Evolutionary conservation across 1,140 invertebrate species (phyloP).

Genomic region (Latrodectus geometricus): DNA sequence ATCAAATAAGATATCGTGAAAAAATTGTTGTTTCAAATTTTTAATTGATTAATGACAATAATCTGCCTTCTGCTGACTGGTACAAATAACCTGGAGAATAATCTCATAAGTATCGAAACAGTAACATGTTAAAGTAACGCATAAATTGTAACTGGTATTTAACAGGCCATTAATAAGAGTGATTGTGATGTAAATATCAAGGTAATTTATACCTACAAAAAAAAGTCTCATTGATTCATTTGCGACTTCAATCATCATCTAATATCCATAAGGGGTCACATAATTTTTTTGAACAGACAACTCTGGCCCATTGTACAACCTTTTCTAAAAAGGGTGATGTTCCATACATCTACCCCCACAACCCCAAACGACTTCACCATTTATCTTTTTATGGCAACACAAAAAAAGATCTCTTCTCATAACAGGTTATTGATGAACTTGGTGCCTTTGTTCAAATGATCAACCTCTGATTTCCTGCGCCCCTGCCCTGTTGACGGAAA

Average conservation of each 20-base stretch:
- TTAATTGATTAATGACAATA: no score
- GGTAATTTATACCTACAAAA: no score
- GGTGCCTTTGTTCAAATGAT: constrained; percentile 14
- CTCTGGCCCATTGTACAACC: constrained; percentile 39
- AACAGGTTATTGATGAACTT: constrained; percentile 59
- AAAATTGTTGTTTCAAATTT: no score
- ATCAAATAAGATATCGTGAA: no score
- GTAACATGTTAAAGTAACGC: no score
- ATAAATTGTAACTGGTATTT: no score
- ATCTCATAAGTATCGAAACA: no score
- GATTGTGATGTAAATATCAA: no score
- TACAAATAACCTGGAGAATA: no score
- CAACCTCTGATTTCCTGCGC: constrained; percentile 24
- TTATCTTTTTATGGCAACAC: not conserved
- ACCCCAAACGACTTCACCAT: not conserved
- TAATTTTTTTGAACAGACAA: constrained; percentile 21
- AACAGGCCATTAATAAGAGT: no score
- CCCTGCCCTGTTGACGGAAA: constrained; percentile 38
- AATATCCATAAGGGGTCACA: constrained; percentile 37
- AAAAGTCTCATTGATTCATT: not conserved
- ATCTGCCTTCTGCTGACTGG: no score
- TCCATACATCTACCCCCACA: not conserved
- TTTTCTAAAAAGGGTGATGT: not conserved
- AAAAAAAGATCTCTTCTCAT: constrained; percentile 13
- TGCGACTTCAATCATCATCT: not conserved